A percentile compares a stretch with the other conserved stretches of the same genome.
Evolutionary conservation across 2,888 invertebrate genomes (phyloP).

Genomic region (Netelia virgata): DNA sequence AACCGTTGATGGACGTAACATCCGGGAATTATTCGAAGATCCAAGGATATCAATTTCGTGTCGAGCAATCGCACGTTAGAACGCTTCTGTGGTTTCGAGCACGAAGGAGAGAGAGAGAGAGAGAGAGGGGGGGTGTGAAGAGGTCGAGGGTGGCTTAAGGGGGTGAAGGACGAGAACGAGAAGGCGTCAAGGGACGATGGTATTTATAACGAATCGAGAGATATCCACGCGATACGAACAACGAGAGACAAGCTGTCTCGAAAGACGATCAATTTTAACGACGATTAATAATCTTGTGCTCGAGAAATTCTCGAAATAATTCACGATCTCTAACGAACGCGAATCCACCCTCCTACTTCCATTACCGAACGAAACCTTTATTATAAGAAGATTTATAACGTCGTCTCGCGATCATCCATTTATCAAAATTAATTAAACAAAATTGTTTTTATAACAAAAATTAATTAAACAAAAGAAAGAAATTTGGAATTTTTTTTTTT

Average conservation of each 20-base stretch:
- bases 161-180: constrained; percentile 5
- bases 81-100: constrained; percentile 39
- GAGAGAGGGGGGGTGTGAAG: background rate
- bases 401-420: no score
- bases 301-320: constrained; percentile 39
- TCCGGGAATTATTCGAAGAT: constrained; percentile 22
- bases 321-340: constrained; percentile 18
- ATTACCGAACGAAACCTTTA: background rate
- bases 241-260: constrained; percentile 12
- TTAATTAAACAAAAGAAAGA: no score
- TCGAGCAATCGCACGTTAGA: constrained; percentile 5
- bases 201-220: constrained; percentile 36
- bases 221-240: background rate
- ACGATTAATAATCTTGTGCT: constrained; percentile 61
- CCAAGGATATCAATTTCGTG: constrained; percentile 58
- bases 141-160: background rate
- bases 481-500: background rate
- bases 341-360: constrained; percentile 13
- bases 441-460: no score
- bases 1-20: constrained; percentile 35
- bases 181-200: constrained; percentile 22
- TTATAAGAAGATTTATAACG: no score
- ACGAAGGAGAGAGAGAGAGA: background rate
- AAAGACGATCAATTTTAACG: constrained; percentile 65
- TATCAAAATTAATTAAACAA: no score